Evolutionary conservation across 2,888 invertebrate genomes (phyloP), one percentile per base, ranked within the genome.

Genomic region (Baccha elongata): DNA sequence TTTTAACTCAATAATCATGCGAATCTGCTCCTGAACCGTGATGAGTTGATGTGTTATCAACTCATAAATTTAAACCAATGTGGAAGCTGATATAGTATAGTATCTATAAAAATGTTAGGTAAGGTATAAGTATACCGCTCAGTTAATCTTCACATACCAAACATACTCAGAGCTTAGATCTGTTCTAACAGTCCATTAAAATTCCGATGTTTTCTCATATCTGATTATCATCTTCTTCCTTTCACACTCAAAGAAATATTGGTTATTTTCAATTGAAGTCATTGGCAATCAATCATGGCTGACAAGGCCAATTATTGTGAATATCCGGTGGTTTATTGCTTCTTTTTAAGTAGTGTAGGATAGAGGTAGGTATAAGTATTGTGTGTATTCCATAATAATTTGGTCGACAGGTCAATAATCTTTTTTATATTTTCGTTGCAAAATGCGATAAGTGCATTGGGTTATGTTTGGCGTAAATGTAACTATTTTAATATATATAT

Each of bases 1-100:
- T 89, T 89, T 89, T 68, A 83, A 73, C 83, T 72, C 32, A 78
- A 72, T 68, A 72, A 58, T 48, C 72, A 83, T 78, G 78, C 78
- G 64, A 83, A 83, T 68, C 26, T 69, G 83, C 83, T 83, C 64
- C 83, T 64, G 83, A 78, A 78, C 78, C 58, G 32, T 13, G 29
- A 29, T 32, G 37, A 55, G 55, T 35, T 52, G 75, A 62, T 46
- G 44, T 46, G 44, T n/a, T n/a, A 64, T 62, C 72, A 65, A 37
- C 58, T 58, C 44, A 69, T 67, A 53, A 72, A 44, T 74, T 23
- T 32, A 32, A 8, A 8, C 10, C 29, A n/a, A 4, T 19, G 15
- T 5, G 11, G 52, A 37, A 23, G 8, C 4, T 32, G 29, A n/a
- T 17, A n/a, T 52, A 10, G 7, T 13, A 37, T 50, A 50, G 15